Conservation (phyloP, 2,113 vertebrate species). For the Talpa occidentalis region DNA sequence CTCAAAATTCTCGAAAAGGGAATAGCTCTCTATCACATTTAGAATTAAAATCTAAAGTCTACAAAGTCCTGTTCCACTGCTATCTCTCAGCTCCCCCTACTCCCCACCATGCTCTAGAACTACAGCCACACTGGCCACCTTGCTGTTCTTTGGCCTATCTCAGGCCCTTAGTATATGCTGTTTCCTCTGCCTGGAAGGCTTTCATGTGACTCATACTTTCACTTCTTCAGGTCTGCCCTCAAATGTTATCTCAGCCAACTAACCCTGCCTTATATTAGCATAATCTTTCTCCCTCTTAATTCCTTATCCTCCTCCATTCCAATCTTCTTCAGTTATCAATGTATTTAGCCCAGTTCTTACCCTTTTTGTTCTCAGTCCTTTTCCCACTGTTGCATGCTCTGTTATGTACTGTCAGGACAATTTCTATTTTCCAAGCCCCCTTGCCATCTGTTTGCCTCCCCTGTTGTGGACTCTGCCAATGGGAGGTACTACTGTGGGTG, state of each 20-base stretch:
- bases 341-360: neutral
- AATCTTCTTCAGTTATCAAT: neutral
- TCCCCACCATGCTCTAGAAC: neutral
- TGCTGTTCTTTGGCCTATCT: neutral
- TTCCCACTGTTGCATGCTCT: neutral
- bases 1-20: neutral
- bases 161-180: no score
- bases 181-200: neutral
- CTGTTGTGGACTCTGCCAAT: neutral
- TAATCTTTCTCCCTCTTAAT: neutral
- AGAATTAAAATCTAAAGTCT: neutral
- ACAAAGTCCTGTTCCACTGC: neutral
- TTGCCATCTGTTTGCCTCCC: neutral
- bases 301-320: neutral
- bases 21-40: neutral
- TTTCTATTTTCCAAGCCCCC: neutral
- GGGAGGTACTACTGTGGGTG: neutral
- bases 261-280: neutral
- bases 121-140: neutral
- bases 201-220: neutral
- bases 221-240: neutral
- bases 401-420: neutral
- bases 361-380: neutral
- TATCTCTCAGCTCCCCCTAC: neutral
- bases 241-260: neutral